A percentile compares a stretch with the other conserved stretches of the same genome.
Evolutionary conservation across 1,140 invertebrate genomes (phyloP).

Genomic region (Brachionus calyciflorus): DNA sequence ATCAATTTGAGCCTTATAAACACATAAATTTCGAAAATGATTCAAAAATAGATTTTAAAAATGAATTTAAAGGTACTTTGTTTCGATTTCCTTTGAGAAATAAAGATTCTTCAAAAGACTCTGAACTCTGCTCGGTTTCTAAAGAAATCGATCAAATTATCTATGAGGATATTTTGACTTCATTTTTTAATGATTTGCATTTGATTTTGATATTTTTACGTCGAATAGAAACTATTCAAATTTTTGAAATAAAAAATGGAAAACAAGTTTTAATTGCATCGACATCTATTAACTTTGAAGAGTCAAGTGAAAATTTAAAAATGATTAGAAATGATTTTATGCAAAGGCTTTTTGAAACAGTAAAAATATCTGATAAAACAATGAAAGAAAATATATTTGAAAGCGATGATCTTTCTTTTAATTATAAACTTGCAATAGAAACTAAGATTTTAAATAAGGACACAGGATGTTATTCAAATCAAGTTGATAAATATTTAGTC

Average conservation of each 20-base stretch:
- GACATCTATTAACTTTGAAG: not conserved
- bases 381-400: not conserved
- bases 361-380: not conserved
- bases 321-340: not conserved
- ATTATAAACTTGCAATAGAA: not conserved
- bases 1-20: constrained; percentile 43
- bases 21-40: not conserved
- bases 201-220: constrained; percentile 47
- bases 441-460: not conserved
- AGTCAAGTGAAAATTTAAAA: constrained; percentile 19
- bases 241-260: constrained; percentile 16
- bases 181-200: constrained; percentile 47
- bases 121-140: not conserved
- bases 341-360: not conserved
- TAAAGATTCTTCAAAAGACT: constrained; percentile 49
- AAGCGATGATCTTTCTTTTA: not conserved
- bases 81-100: constrained; percentile 48
- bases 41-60: constrained; percentile 15
- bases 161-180: constrained; percentile 8
- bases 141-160: constrained; percentile 46
- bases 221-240: constrained; percentile 47
- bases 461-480: not conserved
- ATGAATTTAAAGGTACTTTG: constrained; percentile 47
- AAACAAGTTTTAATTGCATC: not conserved
- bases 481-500: not conserved